phyloP scores from a whole-genome alignment of 2,113 vertebrate species.

The Nothoprocta pentlandii region DNA sequence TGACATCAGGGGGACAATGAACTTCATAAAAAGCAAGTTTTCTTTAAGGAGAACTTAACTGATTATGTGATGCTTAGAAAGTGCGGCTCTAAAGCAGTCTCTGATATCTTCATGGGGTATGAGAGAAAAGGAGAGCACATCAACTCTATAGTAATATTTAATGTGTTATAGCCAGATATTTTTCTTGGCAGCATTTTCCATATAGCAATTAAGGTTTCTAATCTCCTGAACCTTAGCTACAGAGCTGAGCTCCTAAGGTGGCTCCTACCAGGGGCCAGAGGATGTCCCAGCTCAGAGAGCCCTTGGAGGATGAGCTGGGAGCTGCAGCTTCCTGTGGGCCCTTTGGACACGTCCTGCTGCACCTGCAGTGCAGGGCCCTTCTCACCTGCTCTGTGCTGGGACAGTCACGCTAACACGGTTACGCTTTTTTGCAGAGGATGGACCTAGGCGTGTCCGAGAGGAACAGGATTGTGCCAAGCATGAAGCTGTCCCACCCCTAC shows the following conservation, averaged over 20 bases:
- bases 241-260: background rate
- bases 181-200: background rate
- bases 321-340: background rate
- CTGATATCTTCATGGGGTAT: background rate
- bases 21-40: background rate
- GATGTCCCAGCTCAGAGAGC: background rate
- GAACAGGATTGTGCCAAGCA: conserved; percentile 80
- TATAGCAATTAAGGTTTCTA: background rate
- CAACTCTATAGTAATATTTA: background rate
- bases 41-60: background rate
- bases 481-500: conserved; percentile 87
- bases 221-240: background rate
- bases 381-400: background rate
- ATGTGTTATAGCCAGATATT: background rate
- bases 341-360: background rate
- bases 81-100: background rate
- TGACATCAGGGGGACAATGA: background rate
- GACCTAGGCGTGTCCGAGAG: conserved; percentile 82
- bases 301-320: background rate
- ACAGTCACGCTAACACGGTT: background rate
- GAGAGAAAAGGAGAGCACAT: background rate
- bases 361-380: background rate
- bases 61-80: background rate
- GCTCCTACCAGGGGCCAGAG: background rate
- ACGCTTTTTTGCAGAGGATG: conserved; percentile 83